Conservation (phyloP, 2,888 invertebrate species). For the Poecilobothrus nobilitatus region DNA sequence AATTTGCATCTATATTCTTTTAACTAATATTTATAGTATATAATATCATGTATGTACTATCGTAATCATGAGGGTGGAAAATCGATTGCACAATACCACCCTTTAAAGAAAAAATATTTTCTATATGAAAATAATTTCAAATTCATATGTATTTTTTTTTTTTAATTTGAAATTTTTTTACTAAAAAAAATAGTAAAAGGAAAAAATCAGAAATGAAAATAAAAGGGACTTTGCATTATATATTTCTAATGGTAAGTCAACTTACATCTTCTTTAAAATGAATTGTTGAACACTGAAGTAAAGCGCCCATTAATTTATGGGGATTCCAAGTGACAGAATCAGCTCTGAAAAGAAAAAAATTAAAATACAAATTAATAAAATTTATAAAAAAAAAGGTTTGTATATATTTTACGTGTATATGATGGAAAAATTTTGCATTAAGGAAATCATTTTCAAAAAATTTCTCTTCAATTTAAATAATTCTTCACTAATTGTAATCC, state of each 20-base stretch:
- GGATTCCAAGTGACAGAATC: constrained; percentile 99
- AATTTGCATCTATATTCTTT: neutral
- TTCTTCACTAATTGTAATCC: no score
- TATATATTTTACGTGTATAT: no score
- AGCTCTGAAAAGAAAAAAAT: constrained; percentile 55
- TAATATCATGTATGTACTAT: neutral
- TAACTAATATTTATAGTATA: neutral
- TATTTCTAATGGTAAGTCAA: constrained; percentile 28
- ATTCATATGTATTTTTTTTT: no score
- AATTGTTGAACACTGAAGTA: constrained; percentile 94
- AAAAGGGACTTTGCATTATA: neutral
- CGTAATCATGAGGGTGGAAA: constrained; percentile 7
- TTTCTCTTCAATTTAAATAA: neutral
- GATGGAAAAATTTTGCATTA: neutral
- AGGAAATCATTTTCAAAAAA: neutral
- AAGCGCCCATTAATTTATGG: constrained; percentile 95
- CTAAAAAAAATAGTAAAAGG: neutral
- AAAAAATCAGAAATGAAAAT: no score
- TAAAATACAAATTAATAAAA: constrained; percentile 19
- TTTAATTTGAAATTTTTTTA: neutral
- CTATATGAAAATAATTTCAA: neutral
- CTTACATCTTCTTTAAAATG: constrained; percentile 94
- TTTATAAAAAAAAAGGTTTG: neutral
- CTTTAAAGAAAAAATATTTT: neutral
- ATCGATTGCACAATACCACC: constrained; percentile 3